Base-by-base conservation (phyloP, 2,888 invertebrate species). In the Masnerella sp. region DNA sequence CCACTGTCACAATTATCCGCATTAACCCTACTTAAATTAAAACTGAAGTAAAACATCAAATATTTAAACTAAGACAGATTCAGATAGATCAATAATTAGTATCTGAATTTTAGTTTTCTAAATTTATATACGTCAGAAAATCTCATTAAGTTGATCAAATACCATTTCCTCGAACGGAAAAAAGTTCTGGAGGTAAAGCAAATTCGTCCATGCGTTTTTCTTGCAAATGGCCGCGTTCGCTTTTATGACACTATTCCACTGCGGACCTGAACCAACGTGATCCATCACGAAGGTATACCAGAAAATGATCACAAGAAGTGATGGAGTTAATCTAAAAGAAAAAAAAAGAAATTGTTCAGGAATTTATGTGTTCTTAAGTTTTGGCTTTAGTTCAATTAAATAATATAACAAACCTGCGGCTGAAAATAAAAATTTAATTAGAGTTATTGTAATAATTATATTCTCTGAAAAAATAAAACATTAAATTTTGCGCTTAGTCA, bases 131-230 rank as follows among this genome's bases (percentile, higher is more conserved):
- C 36, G 47, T 45, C 30, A 30, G 20, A 20, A 36, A 43, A 34
- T 12, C 14, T 40, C 28, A 45, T 47, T 32, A 45, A 22, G 38
- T 9, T 49, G 32, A 20, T 88, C 86, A 38, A 18, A 5, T 83
- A 93, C 93, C 90, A 92, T 93, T 73, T 92, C 90, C 81, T 93
- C 92, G 76, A 93, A 90, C 0, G 91, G 91, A 76, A 91, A 91
- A 77, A 91, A 91, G 81, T 93, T 93, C 83, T 93, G 93, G 25
- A 92, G 88, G 78, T 92, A 92, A 1, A 93, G 87, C 17, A 93
- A 78, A 83, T 92, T 93, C 82, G 91, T 90, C 93, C 93, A 93
- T 88, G 92, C 91, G 77, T 91, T 90, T 52, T 90, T 88, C 76
- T 91, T 91, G 81, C 93, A 93, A 12, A 92, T 86, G 45, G 91